These are phyloP conservation scores for Ophioninae sp. DNA, from an alignment of 2,888 invertebrate genomes.

Conservation along the genomic window DNA sequence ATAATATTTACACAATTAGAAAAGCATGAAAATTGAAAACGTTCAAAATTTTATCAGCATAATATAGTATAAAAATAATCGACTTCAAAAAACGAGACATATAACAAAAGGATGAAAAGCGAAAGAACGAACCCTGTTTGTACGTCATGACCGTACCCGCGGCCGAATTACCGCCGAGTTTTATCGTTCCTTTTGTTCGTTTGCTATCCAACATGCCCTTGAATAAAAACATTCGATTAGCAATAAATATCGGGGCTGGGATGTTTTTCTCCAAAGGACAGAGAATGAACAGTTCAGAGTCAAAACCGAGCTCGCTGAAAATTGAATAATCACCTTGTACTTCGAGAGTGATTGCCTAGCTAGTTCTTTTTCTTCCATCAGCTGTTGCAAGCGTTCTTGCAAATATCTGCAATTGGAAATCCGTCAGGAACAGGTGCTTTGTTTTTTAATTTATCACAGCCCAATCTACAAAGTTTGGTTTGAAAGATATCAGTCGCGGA, in stretches of 20 bases:
- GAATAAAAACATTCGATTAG: conserved; percentile 68
- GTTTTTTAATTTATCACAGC: neutral
- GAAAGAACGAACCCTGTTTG: conserved; percentile 86
- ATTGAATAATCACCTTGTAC: conserved; percentile 85
- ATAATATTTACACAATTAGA: too few species aligned
- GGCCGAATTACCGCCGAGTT: conserved; percentile 85
- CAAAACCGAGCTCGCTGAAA: neutral
- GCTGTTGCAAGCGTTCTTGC: conserved; percentile 90
- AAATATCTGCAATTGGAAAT: conserved; percentile 83
- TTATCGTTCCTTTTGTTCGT: conserved; percentile 87
- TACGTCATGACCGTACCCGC: conserved; percentile 89
- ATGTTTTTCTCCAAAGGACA: conserved; percentile 18
- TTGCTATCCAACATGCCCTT: conserved; percentile 88
- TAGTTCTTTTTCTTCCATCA: conserved; percentile 90
- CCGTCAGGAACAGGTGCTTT: neutral
- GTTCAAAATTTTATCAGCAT: too few species aligned
- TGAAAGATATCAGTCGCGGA: neutral
- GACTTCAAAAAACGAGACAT: too few species aligned
- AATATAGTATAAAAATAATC: too few species aligned
- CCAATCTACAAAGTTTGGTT: neutral
- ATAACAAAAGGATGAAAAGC: neutral
- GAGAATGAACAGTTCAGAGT: neutral
- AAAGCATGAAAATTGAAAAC: too few species aligned
- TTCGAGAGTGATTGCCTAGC: conserved; percentile 88
- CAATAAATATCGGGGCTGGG: conserved; percentile 23